Evolutionary conservation across 1,140 invertebrate genomes (phyloP), one percentile per base, ranked within the genome.

Genomic region (Monochamus saltuarius): DNA sequence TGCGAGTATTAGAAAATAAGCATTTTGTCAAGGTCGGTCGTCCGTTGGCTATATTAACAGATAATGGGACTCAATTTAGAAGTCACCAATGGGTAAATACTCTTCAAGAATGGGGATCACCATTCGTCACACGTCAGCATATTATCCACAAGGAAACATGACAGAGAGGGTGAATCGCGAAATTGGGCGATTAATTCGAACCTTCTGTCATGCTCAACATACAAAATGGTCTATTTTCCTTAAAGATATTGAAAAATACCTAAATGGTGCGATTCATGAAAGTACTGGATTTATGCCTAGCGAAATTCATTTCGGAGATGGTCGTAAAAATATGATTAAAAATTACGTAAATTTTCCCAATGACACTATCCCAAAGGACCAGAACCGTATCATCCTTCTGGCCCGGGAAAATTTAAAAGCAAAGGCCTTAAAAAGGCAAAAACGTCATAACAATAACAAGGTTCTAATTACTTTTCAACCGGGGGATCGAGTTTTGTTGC

Each of bases 261-360:
- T 50, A 16, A 50, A 50, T 19, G 22, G 22, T 10, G 47, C 22
- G 16, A 22, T 50, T 50, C 47, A 50, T 35, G 47, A 34, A 9
- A 17, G 7, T 50, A 50, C 47, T 9, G 47, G 47, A 14, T 50
- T 17, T 29, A 29, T 8, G 7, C 9, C 47, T 2, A 22, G 22
- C 4, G 7, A 11, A 3, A 0, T 50, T 16, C 19, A 50, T 14
- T 29, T 34, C n/a, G 10, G 47, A 35, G 3, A 22, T 22, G 22
- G 8, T 22, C 17, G 22, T 10, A 8, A 11, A 22, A 13, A 50
- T 50, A 17, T 11, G n/a, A 22, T 29, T 29, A 2, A 29, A 29
- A 2, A 29, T 3, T 29, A 29, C 22, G 6, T 29, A 29, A 29
- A 29, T 6, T 29, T 3, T 29, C 22, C 22, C 6, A 6, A 29